These are phyloP conservation scores for Allolobophora icterica DNA, from an alignment of 2,888 invertebrate species.

Conservation along the genomic window DNA sequence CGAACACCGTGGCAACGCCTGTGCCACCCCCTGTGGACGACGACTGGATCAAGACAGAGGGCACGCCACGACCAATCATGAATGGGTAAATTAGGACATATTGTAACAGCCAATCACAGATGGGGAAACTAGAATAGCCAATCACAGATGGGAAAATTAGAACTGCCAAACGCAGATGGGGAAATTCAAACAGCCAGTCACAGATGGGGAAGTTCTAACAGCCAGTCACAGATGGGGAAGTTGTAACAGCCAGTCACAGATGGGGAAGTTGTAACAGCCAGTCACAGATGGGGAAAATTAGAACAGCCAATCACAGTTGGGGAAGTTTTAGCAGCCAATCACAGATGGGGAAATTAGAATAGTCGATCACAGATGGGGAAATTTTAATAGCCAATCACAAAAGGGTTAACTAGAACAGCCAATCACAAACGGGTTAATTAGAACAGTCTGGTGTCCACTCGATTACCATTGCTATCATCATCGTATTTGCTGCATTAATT, in stretches of 20 bases:
- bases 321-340: neutral
- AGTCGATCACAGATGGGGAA: neutral
- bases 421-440: no score
- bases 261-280: neutral
- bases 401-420: neutral
- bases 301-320: neutral
- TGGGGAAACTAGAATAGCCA: neutral
- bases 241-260: neutral
- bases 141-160: neutral
- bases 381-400: neutral
- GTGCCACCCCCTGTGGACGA: slow-evolving; percentile 96
- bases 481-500: no score
- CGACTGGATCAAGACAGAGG: slow-evolving; percentile 74
- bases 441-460: no score
- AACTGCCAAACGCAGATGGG: neutral
- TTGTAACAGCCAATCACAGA: neutral
- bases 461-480: no score
- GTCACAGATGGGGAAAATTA: neutral
- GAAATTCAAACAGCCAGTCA: neutral
- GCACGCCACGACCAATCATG: neutral
- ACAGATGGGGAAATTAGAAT: neutral
- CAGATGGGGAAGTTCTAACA: neutral
- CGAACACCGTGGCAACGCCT: slow-evolving; percentile 92
- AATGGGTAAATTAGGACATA: neutral
- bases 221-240: neutral